phyloP scores from a whole-genome alignment of 2,888 invertebrate species.

The Clivina fossor region DNA sequence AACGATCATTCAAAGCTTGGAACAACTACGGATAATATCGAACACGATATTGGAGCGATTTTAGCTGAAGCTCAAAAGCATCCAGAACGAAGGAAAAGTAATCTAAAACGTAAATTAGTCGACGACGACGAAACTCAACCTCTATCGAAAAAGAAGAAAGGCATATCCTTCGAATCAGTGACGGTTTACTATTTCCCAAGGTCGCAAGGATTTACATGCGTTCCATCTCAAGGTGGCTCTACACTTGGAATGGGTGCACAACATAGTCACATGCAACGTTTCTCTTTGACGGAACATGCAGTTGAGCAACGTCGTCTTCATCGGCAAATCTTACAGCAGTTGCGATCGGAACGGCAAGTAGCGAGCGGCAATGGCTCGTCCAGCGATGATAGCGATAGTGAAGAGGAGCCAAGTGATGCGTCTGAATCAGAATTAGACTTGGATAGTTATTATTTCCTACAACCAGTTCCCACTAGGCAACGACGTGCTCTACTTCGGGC shows the following conservation, averaged over 20 bases:
- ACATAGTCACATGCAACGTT: constrained; percentile 71
- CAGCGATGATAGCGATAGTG: constrained; percentile 82
- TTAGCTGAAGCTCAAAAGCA: constrained; percentile 38
- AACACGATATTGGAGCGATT: constrained; percentile 34
- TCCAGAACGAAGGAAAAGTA: constrained; percentile 60
- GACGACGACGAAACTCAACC: constrained; percentile 55
- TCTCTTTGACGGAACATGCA: constrained; percentile 85
- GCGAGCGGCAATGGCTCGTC: constrained; percentile 59
- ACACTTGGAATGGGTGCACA: constrained; percentile 89
- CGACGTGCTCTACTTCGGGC: constrained; percentile 83
- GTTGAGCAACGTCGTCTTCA: constrained; percentile 85
- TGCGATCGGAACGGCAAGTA: constrained; percentile 69
- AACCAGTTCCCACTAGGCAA: constrained; percentile 91
- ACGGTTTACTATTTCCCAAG: constrained; percentile 95
- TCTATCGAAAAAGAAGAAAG: constrained; percentile 71
- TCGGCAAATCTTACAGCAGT: constrained; percentile 72
- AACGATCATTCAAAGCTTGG: constrained; percentile 37
- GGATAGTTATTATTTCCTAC: constrained; percentile 86
- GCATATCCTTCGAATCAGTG: constrained; percentile 87
- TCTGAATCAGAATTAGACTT: constrained; percentile 83
- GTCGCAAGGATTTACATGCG: constrained; percentile 88
- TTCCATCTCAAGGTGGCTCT: constrained; percentile 87
- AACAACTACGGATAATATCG: constrained; percentile 28
- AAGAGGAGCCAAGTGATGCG: constrained; percentile 79
- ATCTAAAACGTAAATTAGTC: constrained; percentile 66